Base-by-base conservation (phyloP, 2,113 vertebrate species). In the Sylvilagus bachmani region DNA sequence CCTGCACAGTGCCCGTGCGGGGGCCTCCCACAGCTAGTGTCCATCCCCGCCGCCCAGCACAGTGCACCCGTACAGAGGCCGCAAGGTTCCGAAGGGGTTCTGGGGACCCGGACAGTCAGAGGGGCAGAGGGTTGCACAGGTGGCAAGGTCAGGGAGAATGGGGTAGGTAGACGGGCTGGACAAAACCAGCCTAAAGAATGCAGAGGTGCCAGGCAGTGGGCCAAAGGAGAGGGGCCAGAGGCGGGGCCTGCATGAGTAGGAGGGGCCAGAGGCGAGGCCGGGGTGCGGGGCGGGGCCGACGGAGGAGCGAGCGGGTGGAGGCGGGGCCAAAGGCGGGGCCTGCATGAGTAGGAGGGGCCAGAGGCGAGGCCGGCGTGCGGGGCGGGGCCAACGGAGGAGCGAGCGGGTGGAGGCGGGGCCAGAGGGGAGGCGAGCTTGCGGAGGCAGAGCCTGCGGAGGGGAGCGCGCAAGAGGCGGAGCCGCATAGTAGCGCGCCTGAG, bases 181-280 rank as follows among this genome's bases (percentile, higher is more conserved):
- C 38, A 33, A 10, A 71, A 67, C 21, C 31, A 88, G 62, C 49
- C 77, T 36, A 70, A 77, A 33, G 25, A 9, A 16, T 2, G 9
- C 14, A 21, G n/a, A 79, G 25, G 5, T 66, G 70, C 17, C 27
- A 58, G 8, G 6, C 25, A 82, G 44, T 1, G 12, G 2, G n/a
- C 24, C 62, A 9, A 25, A 5, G 1, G 1, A 24, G 8, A 16
- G 33, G 55, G 33, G 17, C 16, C 3, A 6, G 44, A 9, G 6
- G 29, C 27, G 12, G 61, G n/a, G n/a, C 53, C 29, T 19, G 58
- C 58, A 36, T 44, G 17, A 33, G 61, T 16, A 29, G 44, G 31
- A 36, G 6, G 22, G 6, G 64, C 70, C 70, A 73, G 21, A 25
- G 62, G 70, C 13, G 71, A 51, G 21, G 49, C 24, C 19, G 5